Evolutionary conservation across 2,797 vertebrate species (phyloP), one percentile per base, ranked within the genome.

Genomic region (Scarus forsteni): DNA sequence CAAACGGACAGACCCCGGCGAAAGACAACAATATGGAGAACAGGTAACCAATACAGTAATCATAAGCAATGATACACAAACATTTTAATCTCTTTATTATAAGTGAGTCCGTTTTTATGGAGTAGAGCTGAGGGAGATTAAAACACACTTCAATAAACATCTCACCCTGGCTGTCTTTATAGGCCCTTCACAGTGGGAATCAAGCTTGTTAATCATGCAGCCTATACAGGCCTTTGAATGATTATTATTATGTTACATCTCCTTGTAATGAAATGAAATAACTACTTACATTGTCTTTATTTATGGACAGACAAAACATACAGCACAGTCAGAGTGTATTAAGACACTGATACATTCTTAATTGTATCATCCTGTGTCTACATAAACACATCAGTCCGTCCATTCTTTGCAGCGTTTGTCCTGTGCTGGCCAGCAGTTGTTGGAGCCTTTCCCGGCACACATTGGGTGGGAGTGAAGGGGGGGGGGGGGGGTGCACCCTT

Each of bases 21-120:
- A 27, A 27, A 27, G 19, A 15, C 1, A 2, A n/a, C 43, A 14
- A 19, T 14, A 8, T 59, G 13, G 27, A 27, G 27, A 27, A 27
- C 4, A 19, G 8, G 19, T 48, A 13, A 49, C 46, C 54, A 19
- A 60, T 8, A 34, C 51, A 52, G 58, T 63, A 40, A 42, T 13
- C 36, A 46, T 43, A 52, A 54, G 52, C 12, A 9, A 3, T 54
- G 57, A 65, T 50, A 64, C 56, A 55, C 5, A 8, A 7, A 54
- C 19, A 48, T 38, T 69, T 75, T 66, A 44, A 61, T 68, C 12
- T 59, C 34, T 72, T 79, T 70, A 70, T 56, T 40, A 6, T 53
- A 52, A 67, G 62, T 54, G 55, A 74, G 70, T 77, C 27, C 42
- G 1, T 70, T 48, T 60, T 60, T 39, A 63, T 73, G 52, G 12